Evolutionary conservation across 2,113 vertebrate species (phyloP), one percentile per base, ranked within the genome.

Genomic region (Platichthys stellatus): DNA sequence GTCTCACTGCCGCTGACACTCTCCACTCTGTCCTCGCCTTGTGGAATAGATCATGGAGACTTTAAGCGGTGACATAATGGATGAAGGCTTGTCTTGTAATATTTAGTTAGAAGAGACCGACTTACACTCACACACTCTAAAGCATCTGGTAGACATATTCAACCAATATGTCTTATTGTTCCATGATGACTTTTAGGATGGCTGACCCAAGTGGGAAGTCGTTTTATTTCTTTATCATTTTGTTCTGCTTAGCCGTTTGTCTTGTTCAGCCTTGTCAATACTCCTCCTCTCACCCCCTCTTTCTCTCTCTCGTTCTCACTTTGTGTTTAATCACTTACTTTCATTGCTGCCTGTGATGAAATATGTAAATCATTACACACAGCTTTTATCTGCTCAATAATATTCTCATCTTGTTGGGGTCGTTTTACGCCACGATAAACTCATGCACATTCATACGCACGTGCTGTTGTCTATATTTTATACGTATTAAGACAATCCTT

Each of bases 401-500:
- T 89, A 92, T 93, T 90, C 92, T 88, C 86, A 88, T 90, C 83
- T 92, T 80, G 91, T 87, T 90, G 80, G 84, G 84, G 85, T 89
- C 85, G 85, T 93, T 94, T 93, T 91, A 91, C 57, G n/a, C 86
- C 82, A 86, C 86, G 80, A 82, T 90, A 86, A 82, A 92, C 90
- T 84, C 72, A 85, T 75, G 79, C 86, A 80, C 81, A 82, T 92
- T 93, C 84, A 77, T 86, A 90, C 63, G 68, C 83, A 83, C 77
- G 79, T 72, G 4, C 53, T 76, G 78, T 85, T 74, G 86, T 91
- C 85, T 87, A 90, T 93, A 92, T 93, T 93, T 92, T 92, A 89
- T 93, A 85, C 83, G 89, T 89, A 90, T 94, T 93, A 93, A 93
- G 89, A 94, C 93, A 94, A 94, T 94, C 88, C 90, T 90, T 88